Conservation (phyloP, 2,113 vertebrate genomes). For the Gasterosteus nipponicus region DNA sequence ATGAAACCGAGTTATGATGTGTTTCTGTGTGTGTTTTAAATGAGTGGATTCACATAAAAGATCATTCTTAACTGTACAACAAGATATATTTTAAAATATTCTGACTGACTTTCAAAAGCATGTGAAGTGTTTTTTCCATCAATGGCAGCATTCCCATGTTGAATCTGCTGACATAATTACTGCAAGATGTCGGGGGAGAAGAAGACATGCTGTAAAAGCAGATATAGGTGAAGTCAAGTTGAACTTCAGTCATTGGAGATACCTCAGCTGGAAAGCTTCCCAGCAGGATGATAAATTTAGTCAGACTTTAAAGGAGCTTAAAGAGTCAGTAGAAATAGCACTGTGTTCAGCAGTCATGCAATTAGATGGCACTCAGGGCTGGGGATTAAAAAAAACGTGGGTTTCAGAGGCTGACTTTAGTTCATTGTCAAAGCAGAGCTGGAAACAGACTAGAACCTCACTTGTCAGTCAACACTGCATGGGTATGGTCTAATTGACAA, state of each 20-base stretch:
- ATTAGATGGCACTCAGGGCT: conserved; percentile 28
- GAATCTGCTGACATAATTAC: neutral
- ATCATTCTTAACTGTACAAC: neutral
- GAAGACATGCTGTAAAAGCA: neutral
- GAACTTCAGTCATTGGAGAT: neutral
- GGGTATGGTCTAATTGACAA: neutral
- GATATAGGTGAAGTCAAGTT: conserved; percentile 18
- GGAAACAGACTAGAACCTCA: neutral
- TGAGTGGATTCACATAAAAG: neutral
- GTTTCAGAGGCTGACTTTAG: conserved; percentile 19
- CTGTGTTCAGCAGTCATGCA: conserved; percentile 28
- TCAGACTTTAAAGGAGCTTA: conserved; percentile 68
- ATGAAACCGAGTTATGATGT: neutral
- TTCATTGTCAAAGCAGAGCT: neutral
- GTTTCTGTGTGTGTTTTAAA: neutral
- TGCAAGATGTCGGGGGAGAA: too few species aligned
- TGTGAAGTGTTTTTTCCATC: neutral
- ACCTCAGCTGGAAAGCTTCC: neutral
- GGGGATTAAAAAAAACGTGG: conserved; percentile 71
- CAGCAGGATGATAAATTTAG: conserved; percentile 42
- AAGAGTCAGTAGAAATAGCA: conserved; percentile 54
- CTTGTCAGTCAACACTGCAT: neutral
- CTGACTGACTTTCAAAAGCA: neutral
- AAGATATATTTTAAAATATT: neutral
- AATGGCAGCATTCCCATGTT: neutral